Percentiles rank a stretch among this genome's conserved stretches.
Conservation (phyloP, 2,113 vertebrate genomes). For the Daboia siamensis region DNA sequence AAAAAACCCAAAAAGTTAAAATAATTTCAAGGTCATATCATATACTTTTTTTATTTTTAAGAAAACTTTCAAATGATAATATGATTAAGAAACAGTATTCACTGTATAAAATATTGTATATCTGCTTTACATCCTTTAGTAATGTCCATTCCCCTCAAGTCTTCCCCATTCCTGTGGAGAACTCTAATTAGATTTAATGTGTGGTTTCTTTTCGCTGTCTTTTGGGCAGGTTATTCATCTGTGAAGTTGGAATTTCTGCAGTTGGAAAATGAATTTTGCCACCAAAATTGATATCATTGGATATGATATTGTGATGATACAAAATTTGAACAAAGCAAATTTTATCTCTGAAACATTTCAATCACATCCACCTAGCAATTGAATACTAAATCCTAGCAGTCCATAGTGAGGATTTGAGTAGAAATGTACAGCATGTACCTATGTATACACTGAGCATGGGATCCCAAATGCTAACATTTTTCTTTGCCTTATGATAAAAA, state of each 20-base stretch:
- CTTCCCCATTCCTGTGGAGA: conserved; percentile 26
- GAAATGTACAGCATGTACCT: not conserved
- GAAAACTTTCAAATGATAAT: conserved; percentile 18
- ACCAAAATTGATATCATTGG: conserved; percentile 17
- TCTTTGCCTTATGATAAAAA: not conserved
- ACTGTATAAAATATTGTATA: not conserved
- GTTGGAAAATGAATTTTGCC: conserved; percentile 29
- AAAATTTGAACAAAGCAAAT: conserved; percentile 8
- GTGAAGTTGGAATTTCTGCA: conserved; percentile 4
- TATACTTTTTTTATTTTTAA: not conserved
- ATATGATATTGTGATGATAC: conserved; percentile 1
- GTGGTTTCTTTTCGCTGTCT: conserved; percentile 39
- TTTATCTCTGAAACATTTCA: not conserved
- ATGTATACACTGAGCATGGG: not conserved
- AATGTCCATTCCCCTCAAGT: conserved; percentile 19
- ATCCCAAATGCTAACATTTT: not conserved
- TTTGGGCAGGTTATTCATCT: conserved; percentile 36
- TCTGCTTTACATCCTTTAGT: conserved; percentile 21
- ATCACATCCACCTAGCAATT: not conserved
- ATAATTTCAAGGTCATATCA: not conserved
- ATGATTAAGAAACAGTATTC: not conserved
- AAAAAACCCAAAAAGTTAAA: not conserved
- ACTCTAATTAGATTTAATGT: conserved; percentile 43
- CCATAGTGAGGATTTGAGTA: not conserved
- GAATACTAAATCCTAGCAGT: not conserved